These are phyloP conservation scores for Enteromius trimaculatus DNA, from an alignment of 2,797 vertebrate genomes.

Conservation along the genomic window DNA sequence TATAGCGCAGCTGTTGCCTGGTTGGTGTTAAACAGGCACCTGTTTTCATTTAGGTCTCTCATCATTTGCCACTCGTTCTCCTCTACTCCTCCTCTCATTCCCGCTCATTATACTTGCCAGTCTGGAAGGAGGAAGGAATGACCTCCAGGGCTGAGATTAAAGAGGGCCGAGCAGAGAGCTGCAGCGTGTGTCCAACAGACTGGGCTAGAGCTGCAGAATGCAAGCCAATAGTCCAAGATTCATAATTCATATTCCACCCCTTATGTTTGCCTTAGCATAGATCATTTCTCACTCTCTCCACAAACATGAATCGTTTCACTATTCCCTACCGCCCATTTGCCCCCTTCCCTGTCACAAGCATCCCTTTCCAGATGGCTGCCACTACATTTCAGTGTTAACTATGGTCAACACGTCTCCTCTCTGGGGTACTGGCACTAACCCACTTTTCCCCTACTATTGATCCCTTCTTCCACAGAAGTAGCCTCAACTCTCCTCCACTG, in stretches of 20 bases:
- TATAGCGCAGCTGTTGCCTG: slow-evolving; percentile 74
- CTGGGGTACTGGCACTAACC: slow-evolving; percentile 68
- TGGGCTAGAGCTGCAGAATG: slow-evolving; percentile 41
- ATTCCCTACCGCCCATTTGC: slow-evolving; percentile 14
- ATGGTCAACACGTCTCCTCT: slow-evolving; percentile 75
- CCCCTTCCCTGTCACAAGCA: slow-evolving; percentile 41
- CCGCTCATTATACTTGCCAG: slow-evolving; percentile 38
- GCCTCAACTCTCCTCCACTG: slow-evolving; percentile 40
- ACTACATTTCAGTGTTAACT: slow-evolving; percentile 75
- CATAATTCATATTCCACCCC: slow-evolving; percentile 59
- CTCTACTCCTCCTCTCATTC: slow-evolving; percentile 27
- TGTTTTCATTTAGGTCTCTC: slow-evolving; percentile 74
- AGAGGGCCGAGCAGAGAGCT: slow-evolving; percentile 42
- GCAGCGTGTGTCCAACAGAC: slow-evolving; percentile 45
- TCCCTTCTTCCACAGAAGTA: slow-evolving; percentile 61
- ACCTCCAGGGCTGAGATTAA: slow-evolving; percentile 53
- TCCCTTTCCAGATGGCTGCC: slow-evolving; percentile 76
- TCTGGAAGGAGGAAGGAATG: slow-evolving; percentile 39
- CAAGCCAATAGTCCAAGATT: slow-evolving; percentile 54
- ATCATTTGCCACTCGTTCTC: neutral
- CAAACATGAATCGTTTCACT: neutral
- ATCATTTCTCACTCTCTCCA: slow-evolving; percentile 39
- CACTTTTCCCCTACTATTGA: slow-evolving; percentile 64
- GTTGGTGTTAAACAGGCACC: slow-evolving; percentile 75
- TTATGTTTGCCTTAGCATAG: slow-evolving; percentile 42